A percentile compares a stretch with the other conserved stretches of the same genome.
phyloP scores from a whole-genome alignment of 2,888 invertebrate genomes.

The Xestobium rufovillosum region DNA sequence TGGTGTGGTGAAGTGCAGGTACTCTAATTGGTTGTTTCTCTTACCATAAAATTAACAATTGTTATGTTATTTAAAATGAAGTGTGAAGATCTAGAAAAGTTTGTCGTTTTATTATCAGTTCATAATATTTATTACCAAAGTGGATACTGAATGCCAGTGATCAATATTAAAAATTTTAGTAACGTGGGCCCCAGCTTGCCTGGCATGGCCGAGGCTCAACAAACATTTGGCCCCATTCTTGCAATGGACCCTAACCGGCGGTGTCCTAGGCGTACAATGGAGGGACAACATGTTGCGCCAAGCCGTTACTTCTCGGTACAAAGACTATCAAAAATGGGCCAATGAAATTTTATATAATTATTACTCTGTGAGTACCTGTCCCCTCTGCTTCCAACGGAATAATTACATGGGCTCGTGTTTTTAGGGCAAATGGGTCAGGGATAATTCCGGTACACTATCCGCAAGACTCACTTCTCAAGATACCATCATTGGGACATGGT shows the following conservation, averaged over 20 bases:
- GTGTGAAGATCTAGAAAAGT: no score
- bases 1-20: no score
- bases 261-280: slow-evolving; percentile 57
- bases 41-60: no score
- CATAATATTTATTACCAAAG: no score
- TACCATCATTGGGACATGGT: slow-evolving; percentile 42
- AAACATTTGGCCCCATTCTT: slow-evolving; percentile 61
- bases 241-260: slow-evolving; percentile 52
- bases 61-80: no score
- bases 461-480: slow-evolving; percentile 55
- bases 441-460: slow-evolving; percentile 50
- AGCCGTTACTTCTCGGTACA: slow-evolving; percentile 57
- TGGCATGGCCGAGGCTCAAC: slow-evolving; percentile 60
- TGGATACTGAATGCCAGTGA: no score
- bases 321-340: slow-evolving; percentile 44
- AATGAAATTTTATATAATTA: slow-evolving; percentile 52
- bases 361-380: slow-evolving; percentile 47
- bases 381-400: neutral
- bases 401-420: slow-evolving; percentile 19
- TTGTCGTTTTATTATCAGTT: no score
- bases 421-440: slow-evolving; percentile 54
- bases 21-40: no score
- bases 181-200: slow-evolving; percentile 61
- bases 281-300: slow-evolving; percentile 53
- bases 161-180: no score